Conservation (phyloP, 2,888 invertebrate genomes). For the Callosobruchus maculatus region DNA sequence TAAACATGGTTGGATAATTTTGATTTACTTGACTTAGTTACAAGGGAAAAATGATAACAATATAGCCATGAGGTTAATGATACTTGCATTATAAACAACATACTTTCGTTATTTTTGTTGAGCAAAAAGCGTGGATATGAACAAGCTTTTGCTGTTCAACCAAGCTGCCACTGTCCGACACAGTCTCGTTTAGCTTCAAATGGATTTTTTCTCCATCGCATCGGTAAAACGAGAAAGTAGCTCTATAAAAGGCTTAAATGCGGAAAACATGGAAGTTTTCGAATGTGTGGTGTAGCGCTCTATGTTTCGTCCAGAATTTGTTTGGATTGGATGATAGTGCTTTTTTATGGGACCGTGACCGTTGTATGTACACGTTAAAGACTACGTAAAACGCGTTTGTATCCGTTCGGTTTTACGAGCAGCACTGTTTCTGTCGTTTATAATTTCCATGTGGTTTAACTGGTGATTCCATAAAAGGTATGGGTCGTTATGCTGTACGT, state of each 20-base stretch:
- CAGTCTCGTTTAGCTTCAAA: not conserved
- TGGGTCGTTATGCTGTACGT: not conserved
- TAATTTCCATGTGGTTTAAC: not conserved
- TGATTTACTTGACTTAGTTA: too few species aligned
- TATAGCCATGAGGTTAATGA: too few species aligned
- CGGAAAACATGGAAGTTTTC: not conserved
- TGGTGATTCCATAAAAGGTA: not conserved
- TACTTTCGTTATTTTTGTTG: too few species aligned
- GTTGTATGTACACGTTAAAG: not conserved
- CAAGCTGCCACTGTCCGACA: not conserved
- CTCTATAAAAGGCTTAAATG: not conserved
- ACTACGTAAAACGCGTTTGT: not conserved
- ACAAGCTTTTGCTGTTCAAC: not conserved
- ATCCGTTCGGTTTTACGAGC: not conserved
- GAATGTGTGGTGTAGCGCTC: not conserved
- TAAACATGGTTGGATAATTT: too few species aligned
- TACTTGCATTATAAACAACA: too few species aligned
- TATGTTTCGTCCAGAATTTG: not conserved
- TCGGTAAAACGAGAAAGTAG: not conserved
- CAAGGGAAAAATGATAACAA: too few species aligned
- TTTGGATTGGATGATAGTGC: not conserved
- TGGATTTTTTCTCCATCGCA: not conserved
- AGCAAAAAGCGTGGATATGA: not conserved
- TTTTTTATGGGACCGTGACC: not conserved
- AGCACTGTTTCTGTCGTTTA: not conserved